A percentile compares a stretch with the other conserved stretches of the same genome.
Conservation (phyloP, 1,140 invertebrate genomes). For the Eumeta japonica region DNA sequence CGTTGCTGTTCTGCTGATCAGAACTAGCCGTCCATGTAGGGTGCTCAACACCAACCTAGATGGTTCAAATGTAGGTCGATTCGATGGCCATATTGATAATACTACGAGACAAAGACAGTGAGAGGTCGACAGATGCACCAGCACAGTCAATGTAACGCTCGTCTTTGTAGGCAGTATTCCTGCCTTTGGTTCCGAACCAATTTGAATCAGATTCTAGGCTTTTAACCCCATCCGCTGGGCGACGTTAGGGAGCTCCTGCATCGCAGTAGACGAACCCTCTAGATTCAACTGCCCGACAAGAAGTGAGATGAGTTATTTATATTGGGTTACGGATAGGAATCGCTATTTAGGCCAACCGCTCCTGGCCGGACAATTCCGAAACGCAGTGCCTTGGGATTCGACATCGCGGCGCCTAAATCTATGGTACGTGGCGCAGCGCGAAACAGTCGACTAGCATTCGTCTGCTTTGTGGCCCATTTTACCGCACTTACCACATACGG, state of each 20-base stretch:
- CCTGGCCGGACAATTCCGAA: constrained; percentile 6
- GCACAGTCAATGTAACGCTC: background rate
- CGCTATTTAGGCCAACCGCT: constrained; percentile 6
- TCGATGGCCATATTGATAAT: constrained; percentile 11
- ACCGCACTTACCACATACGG: constrained; percentile 12
- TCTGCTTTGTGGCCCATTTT: constrained; percentile 1
- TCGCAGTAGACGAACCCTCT: constrained; percentile 6
- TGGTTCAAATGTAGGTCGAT: constrained; percentile 8
- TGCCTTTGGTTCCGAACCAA: background rate
- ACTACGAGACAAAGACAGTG: constrained; percentile 10
- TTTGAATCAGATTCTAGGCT: background rate
- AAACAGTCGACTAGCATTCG: background rate
- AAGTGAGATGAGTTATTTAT: background rate
- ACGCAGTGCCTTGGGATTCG: background rate
- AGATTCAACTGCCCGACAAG: constrained; percentile 13
- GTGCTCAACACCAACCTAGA: constrained; percentile 2
- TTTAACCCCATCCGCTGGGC: constrained; percentile 8
- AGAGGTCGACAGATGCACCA: constrained; percentile 6
- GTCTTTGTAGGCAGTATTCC: background rate
- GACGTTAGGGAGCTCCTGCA: constrained; percentile 10
- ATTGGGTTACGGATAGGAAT: background rate
- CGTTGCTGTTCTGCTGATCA: constrained; percentile 14
- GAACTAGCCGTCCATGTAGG: constrained; percentile 4
- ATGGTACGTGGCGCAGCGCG: constrained; percentile 8
- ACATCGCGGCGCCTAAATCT: constrained; percentile 3